Conservation (phyloP, 2,797 vertebrate genomes). For the Myotis planiceps region DNA sequence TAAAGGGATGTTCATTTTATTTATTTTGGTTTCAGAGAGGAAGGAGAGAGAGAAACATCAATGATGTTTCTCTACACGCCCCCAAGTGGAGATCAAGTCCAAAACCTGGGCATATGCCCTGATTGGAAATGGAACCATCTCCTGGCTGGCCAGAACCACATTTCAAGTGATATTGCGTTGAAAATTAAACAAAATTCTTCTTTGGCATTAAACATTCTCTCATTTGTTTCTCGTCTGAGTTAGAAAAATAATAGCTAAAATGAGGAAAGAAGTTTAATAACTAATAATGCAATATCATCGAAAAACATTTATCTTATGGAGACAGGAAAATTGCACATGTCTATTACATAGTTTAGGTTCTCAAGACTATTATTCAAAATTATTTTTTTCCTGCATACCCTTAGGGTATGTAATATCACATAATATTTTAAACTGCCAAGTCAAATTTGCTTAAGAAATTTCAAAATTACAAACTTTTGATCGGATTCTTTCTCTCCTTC, state of each 20-base stretch:
- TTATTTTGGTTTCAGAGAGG: too few relatives aligned
- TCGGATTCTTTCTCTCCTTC: slow-evolving; percentile 68
- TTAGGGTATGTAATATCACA: slow-evolving; percentile 48
- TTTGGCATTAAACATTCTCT: neutral
- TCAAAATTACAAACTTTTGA: slow-evolving; percentile 78
- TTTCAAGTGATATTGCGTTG: neutral
- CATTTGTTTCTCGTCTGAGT: neutral
- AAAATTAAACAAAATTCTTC: slow-evolving; percentile 11
- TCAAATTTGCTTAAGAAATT: slow-evolving; percentile 75
- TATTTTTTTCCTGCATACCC: neutral
- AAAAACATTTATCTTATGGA: slow-evolving; percentile 8
- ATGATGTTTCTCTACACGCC: too few relatives aligned
- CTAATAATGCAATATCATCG: neutral
- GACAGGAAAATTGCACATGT: neutral
- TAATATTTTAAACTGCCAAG: slow-evolving; percentile 38
- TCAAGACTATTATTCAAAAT: slow-evolving; percentile 13
- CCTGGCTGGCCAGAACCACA: neutral
- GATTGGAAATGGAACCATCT: too few relatives aligned
- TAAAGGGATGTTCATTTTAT: too few relatives aligned
- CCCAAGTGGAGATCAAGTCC: too few relatives aligned
- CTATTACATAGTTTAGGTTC: neutral
- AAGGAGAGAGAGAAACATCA: too few relatives aligned
- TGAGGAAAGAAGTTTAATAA: slow-evolving; percentile 6
- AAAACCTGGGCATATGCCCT: too few relatives aligned
- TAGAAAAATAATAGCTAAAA: slow-evolving; percentile 30